Conservation (phyloP, 2,797 vertebrate species). For the Epinephelus coioides region DNA sequence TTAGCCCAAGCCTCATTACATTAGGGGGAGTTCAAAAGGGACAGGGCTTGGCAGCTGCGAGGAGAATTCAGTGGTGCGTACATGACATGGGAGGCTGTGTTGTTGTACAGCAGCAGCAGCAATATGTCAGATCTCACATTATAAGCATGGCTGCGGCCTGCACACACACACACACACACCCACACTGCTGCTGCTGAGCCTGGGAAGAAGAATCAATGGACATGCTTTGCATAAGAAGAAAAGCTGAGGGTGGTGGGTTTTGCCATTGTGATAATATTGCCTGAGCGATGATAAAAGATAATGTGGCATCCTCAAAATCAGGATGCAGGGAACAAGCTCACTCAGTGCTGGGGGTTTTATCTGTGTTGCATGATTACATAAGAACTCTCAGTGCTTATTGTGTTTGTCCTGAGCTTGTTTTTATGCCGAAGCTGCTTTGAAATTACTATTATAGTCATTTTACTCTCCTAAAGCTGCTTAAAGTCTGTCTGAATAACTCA, state of each 20-base stretch:
- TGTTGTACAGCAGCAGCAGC: slow-evolving; percentile 35
- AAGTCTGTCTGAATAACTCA: neutral
- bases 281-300: slow-evolving; percentile 4
- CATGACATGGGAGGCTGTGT: slow-evolving; percentile 43
- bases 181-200: slow-evolving; percentile 26
- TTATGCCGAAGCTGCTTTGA: slow-evolving; percentile 33
- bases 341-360: slow-evolving; percentile 18
- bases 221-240: slow-evolving; percentile 57
- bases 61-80: slow-evolving; percentile 27
- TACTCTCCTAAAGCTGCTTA: neutral
- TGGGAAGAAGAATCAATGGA: slow-evolving; percentile 55
- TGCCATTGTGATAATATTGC: slow-evolving; percentile 8
- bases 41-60: slow-evolving; percentile 17
- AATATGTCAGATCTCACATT: slow-evolving; percentile 51
- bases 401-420: slow-evolving; percentile 36
- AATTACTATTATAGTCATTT: neutral
- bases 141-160: slow-evolving; percentile 50
- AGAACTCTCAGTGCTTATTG: slow-evolving; percentile 50
- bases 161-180: neutral
- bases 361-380: slow-evolving; percentile 61
- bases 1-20: slow-evolving; percentile 28
- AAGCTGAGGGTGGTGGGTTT: slow-evolving; percentile 20
- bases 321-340: slow-evolving; percentile 9
- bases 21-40: slow-evolving; percentile 3
- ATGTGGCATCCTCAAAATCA: slow-evolving; percentile 19